phyloP scores from a whole-genome alignment of 2,797 vertebrate genomes.

The Gambelia wislizenii region DNA sequence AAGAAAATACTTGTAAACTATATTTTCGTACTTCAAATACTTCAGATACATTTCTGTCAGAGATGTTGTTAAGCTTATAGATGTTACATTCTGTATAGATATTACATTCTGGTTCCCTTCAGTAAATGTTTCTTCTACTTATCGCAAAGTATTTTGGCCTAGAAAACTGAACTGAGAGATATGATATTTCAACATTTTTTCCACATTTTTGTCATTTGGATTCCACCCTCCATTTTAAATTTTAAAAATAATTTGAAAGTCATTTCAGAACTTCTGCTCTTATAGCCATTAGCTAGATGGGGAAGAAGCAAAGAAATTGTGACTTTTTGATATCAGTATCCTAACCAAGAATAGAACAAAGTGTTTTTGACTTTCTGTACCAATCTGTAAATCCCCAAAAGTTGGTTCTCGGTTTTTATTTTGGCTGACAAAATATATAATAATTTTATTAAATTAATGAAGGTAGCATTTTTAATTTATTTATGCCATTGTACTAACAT shows the following conservation, averaged over 20 bases:
- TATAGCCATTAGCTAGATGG: not conserved
- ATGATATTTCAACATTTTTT: slow-evolving; percentile 5
- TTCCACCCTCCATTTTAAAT: slow-evolving; percentile 9
- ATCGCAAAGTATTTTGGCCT: slow-evolving; percentile 5
- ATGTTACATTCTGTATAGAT: not conserved
- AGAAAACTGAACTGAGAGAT: not conserved
- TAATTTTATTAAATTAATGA: not conserved
- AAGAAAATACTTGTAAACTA: slow-evolving; percentile 18
- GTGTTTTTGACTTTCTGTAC: not conserved
- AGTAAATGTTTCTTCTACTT: not conserved
- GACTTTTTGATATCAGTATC: not conserved
- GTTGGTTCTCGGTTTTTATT: not conserved
- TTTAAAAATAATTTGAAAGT: not conserved
- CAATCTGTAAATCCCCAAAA: not conserved
- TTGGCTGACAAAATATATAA: not conserved
- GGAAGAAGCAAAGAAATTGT: not conserved
- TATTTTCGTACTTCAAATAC: not conserved
- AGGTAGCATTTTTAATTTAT: not conserved
- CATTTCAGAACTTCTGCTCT: not conserved
- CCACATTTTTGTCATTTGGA: not conserved
- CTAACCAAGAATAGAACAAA: not conserved
- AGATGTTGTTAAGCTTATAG: slow-evolving; percentile 4
- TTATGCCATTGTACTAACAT: not conserved
- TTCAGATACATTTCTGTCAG: slow-evolving; percentile 23
- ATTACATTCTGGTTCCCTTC: not conserved